These are phyloP conservation scores for Pempheris klunzingeri DNA, from an alignment of 2,797 vertebrate genomes.

Conservation along the genomic window DNA sequence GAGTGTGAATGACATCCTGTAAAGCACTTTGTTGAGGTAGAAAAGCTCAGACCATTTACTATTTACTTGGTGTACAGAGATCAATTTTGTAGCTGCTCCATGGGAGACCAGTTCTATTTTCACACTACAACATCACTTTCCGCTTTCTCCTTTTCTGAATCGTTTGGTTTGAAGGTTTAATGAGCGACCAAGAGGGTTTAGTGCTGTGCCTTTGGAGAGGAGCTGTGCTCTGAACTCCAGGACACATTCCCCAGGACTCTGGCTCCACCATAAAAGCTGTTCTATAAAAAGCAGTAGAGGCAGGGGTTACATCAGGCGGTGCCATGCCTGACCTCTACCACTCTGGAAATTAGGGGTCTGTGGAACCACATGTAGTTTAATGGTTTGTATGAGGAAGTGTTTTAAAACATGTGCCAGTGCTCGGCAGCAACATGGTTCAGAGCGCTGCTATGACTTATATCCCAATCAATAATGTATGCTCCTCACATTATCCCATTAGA, in stretches of 20 bases:
- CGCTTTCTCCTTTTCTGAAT: background rate
- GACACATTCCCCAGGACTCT: background rate
- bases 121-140: background rate
- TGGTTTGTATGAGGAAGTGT: background rate
- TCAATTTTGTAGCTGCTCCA: background rate
- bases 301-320: conserved; percentile 16
- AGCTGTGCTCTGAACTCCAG: conserved; percentile 1
- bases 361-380: background rate
- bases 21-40: no score
- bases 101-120: background rate
- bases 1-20: no score
- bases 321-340: conserved; percentile 17
- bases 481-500: no score
- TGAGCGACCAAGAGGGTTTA: background rate
- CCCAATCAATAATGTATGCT: conserved; percentile 10
- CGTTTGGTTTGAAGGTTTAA: background rate
- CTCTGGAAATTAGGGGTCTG: background rate
- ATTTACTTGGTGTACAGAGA: background rate
- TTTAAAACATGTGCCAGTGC: background rate
- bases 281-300: conserved; percentile 36
- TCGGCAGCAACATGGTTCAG: background rate
- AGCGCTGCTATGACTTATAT: background rate
- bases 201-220: background rate
- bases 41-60: no score
- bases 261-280: conserved; percentile 34